These are phyloP conservation scores for Oostethus manadensis DNA, from an alignment of 2,113 vertebrate genomes.

Conservation along the genomic window DNA sequence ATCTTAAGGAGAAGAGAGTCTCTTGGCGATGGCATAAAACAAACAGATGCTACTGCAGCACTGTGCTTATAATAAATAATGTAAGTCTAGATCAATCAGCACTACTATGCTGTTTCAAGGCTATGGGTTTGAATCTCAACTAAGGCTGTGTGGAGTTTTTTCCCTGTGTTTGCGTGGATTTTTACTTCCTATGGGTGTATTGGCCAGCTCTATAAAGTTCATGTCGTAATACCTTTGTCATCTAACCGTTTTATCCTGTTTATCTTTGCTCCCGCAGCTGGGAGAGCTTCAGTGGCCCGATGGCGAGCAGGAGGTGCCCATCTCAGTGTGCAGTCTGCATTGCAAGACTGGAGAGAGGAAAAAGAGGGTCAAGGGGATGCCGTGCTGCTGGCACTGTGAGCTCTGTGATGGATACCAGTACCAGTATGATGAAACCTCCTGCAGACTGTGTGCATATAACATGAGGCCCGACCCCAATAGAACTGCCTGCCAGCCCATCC, in stretches of 20 bases:
- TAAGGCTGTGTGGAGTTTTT: neutral
- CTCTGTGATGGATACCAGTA: constrained; percentile 69
- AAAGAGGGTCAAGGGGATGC: constrained; percentile 69
- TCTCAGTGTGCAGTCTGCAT: constrained; percentile 67
- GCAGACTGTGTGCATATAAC: constrained; percentile 64
- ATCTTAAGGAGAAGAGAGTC: constrained; percentile 44
- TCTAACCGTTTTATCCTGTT: constrained; percentile 15
- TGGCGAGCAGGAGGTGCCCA: constrained; percentile 64
- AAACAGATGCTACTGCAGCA: constrained; percentile 24
- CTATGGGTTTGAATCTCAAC: neutral
- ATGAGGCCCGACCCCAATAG: constrained; percentile 66
- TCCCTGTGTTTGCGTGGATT: neutral
- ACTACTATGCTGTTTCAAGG: neutral
- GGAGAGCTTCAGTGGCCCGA: constrained; percentile 70
- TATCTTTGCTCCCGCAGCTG: constrained; percentile 54
- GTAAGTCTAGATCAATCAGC: constrained; percentile 1
- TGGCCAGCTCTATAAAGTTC: neutral
- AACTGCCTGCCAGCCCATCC: constrained; percentile 67
- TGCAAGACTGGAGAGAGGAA: constrained; percentile 69
- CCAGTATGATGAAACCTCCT: constrained; percentile 67
- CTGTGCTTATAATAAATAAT: neutral
- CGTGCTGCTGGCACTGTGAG: constrained; percentile 71
- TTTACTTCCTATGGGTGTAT: neutral
- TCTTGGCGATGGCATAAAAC: constrained; percentile 11
- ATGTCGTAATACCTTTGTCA: neutral